These are phyloP conservation scores for Takifugu flavidus DNA, from an alignment of 2,113 vertebrate genomes.

Conservation along the genomic window DNA sequence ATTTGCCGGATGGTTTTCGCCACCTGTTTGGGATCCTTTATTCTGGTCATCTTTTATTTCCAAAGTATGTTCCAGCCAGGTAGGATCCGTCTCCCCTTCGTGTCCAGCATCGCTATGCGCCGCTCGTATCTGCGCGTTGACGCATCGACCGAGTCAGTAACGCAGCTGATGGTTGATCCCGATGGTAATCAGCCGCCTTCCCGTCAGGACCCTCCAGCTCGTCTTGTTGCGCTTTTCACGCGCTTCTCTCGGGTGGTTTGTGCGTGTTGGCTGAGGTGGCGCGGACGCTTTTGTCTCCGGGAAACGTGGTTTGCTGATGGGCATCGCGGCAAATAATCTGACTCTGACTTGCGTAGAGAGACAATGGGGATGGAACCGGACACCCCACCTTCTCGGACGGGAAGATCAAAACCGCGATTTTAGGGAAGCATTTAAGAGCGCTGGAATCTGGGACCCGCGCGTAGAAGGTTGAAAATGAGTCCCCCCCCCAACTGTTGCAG, in stretches of 20 bases:
- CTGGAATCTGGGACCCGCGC: conserved; percentile 1
- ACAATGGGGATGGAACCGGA: no score
- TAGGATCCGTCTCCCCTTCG: conserved; percentile 72
- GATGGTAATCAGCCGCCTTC: no score
- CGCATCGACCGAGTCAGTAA: conserved; percentile 18
- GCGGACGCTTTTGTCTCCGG: conserved; percentile 36
- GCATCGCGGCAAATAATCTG: background rate
- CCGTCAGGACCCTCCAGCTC: background rate
- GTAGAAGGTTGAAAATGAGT: no score
- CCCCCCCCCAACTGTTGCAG: background rate
- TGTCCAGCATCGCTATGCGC: background rate
- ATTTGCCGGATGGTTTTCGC: conserved; percentile 93
- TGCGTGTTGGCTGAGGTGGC: conserved; percentile 5
- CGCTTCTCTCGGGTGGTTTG: background rate
- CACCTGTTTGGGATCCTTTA: conserved; percentile 96
- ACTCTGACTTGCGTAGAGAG: no score
- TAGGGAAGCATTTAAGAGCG: conserved; percentile 10
- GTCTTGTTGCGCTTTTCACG: conserved; percentile 20
- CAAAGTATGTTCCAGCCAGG: conserved; percentile 99
- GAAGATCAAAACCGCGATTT: conserved; percentile 1
- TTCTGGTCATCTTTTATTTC: conserved; percentile 98
- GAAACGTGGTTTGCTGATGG: conserved; percentile 33
- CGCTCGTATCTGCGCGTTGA: conserved; percentile 14
- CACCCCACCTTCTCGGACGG: no score
- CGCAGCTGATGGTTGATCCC: conserved; percentile 13